phyloP scores from a whole-genome alignment of 2,888 invertebrate genomes.

The Melangyna quadrimaculata region DNA sequence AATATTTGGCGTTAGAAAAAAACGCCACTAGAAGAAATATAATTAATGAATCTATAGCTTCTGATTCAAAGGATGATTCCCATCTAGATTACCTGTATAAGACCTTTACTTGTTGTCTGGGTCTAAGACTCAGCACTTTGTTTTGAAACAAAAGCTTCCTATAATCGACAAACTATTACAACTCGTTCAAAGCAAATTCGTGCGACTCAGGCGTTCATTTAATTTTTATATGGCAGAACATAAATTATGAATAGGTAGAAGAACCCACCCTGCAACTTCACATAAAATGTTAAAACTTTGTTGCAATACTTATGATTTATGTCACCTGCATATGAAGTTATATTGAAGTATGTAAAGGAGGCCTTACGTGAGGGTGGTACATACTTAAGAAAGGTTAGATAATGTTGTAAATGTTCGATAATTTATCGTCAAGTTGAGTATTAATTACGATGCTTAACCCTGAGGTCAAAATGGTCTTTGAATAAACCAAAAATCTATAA shows the following conservation, averaged over 20 bases:
- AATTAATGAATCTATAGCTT: no score
- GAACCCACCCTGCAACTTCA: background rate
- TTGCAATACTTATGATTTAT: slow-evolving; percentile 6
- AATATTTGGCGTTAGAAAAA: no score
- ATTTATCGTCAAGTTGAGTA: background rate
- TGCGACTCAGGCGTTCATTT: background rate
- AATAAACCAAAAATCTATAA: no score
- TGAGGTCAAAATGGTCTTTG: background rate
- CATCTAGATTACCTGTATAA: no score
- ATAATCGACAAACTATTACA: no score
- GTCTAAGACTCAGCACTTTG: no score
- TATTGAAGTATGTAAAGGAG: background rate
- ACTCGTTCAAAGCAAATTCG: background rate
- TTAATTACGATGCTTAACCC: background rate
- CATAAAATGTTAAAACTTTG: background rate
- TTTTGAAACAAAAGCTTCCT: no score
- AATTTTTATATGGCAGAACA: background rate
- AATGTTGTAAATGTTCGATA: background rate
- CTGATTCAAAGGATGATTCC: no score
- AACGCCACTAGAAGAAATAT: no score
- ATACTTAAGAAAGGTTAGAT: background rate
- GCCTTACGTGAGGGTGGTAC: background rate
- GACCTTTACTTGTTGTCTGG: no score
- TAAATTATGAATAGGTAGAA: background rate
- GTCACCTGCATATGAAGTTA: background rate